Conservation (phyloP, 2,888 invertebrate genomes). For the Volucella inanis region DNA sequence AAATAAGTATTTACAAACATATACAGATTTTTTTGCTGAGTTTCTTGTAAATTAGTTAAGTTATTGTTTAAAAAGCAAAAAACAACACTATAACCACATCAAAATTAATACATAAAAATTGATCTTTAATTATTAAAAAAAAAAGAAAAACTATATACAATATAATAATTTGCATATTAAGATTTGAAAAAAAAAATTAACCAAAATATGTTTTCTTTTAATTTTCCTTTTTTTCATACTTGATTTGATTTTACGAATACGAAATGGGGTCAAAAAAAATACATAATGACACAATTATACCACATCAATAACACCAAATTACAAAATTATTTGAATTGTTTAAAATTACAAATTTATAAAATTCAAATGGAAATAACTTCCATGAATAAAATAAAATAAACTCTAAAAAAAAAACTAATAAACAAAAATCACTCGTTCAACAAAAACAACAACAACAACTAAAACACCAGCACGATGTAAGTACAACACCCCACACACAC, state of each 20-base stretch:
- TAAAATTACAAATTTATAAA: constrained; percentile 53
- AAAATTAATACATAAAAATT: constrained; percentile 40
- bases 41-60: constrained; percentile 27
- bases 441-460: constrained; percentile 79
- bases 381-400: constrained; percentile 39
- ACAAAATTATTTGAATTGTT: constrained; percentile 71
- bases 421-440: constrained; percentile 78
- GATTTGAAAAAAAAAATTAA: constrained; percentile 76
- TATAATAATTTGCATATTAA: constrained; percentile 60
- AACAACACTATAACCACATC: constrained; percentile 24
- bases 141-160: constrained; percentile 32
- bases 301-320: constrained; percentile 74
- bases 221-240: constrained; percentile 82
- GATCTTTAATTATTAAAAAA: constrained; percentile 48
- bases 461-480: constrained; percentile 83
- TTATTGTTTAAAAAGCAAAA: constrained; percentile 12
- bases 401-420: constrained; percentile 44
- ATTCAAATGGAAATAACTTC: constrained; percentile 61
- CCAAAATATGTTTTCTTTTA: constrained; percentile 81
- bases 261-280: constrained; percentile 74
- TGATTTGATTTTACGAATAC: constrained; percentile 82
- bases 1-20: constrained; percentile 62
- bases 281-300: constrained; percentile 79
- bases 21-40: constrained; percentile 43
- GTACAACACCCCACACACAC: constrained; percentile 81